Base-by-base conservation (phyloP, 2,113 vertebrate species). In the Anser cygnoides region DNA sequence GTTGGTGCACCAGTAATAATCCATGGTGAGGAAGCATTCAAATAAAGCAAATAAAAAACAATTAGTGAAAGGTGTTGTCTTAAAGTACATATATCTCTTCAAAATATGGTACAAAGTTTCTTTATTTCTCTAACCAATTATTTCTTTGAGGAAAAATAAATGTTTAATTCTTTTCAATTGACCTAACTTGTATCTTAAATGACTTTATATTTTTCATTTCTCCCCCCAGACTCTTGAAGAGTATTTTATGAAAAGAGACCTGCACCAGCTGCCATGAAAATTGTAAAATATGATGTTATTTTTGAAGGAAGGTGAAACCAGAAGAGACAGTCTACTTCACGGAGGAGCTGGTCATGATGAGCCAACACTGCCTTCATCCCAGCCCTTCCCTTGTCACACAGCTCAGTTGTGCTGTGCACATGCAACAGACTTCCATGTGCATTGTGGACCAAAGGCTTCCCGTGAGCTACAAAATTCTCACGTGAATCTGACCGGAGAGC, bases 401-500 rank as follows among this genome's bases (percentile, higher is more conserved):
- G 76, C 49, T 50, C 52, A 31, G 83, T 71, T 55, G n/a, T 9
- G 84, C 88, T 81, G 37, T 2, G 39, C 18, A 39, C 3, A 1
- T 6, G 4, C 2, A 79, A 43, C 71, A 71, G 17, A n/a, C 59
- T 73, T 63, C 25, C 62, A 59, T 0, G 13, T 11, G 28, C 15
- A 3, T 8, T 14, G 8, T 2, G 11, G 8, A 59, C 5, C 13
- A 76, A 68, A 62, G 82, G 10, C 63, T 43, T 46, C 54, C 23
- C 59, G 44, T 39, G 31, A 59, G 52, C 29, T 3, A 31, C 39
- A 3, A 5, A 73, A 29, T 20, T 46, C 35, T 15, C 65, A 15
- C 0, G 0, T 2, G 4, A 26, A 25, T 4, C 35, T 50, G 18
- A 71, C 19, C 35, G 26, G 8, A 67, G 11, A 59, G 43, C 3